Evolutionary conservation across 2,113 vertebrate species (phyloP).

Genomic region (Thryonomys swinderianus): DNA sequence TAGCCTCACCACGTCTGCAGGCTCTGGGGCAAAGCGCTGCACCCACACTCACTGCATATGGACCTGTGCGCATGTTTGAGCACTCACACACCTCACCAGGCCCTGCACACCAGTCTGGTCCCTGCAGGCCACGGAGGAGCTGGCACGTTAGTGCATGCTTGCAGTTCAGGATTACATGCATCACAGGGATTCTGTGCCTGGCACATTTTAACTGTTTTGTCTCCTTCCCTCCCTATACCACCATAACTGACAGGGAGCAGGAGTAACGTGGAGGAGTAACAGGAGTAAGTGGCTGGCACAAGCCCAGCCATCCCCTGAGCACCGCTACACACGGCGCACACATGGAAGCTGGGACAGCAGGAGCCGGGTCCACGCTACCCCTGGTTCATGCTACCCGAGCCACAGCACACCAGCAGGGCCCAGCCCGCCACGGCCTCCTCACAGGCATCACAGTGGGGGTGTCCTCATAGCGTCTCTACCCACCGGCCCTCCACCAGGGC

Average conservation of each 20-base stretch:
- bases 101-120: not conserved
- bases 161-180: not conserved
- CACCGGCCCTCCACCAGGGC: no score
- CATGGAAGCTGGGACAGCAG: no score
- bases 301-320: not conserved
- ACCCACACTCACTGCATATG: no score
- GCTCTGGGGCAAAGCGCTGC: no score
- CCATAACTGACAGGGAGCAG: no score
- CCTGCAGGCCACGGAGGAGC: no score
- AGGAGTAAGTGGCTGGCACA: no score
- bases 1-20: no score
- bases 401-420: not conserved
- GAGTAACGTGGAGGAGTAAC: no score
- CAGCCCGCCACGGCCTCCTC: not conserved
- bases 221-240: not conserved
- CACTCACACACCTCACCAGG: not conserved
- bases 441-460: not conserved
- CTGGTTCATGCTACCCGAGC: not conserved
- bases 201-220: not conserved
- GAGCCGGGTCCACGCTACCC: not conserved
- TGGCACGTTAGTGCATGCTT: no score
- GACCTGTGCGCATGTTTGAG: accelerated
- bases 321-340: not conserved
- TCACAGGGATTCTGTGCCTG: not conserved
- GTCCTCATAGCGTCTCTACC: not conserved